phyloP scores from a whole-genome alignment of 2,113 vertebrate species.

The Indicator maculatus region DNA sequence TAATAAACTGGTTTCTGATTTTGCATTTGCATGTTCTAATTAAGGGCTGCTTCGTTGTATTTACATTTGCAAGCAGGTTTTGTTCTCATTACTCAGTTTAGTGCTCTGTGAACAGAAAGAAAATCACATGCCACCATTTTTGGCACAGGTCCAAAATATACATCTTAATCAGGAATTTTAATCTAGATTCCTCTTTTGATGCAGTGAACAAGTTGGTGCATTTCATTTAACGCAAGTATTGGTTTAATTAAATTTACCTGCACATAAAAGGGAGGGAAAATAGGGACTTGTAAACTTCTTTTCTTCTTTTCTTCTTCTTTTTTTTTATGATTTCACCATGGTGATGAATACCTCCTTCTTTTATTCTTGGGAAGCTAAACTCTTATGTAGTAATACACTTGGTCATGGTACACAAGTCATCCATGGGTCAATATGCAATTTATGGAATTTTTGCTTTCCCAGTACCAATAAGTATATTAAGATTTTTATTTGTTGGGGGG shows the following conservation, averaged over 20 bases:
- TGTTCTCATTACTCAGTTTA: background rate
- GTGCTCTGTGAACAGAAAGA: background rate
- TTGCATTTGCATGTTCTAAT: conserved; percentile 42
- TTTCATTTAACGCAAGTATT: background rate
- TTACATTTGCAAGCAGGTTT: conserved; percentile 8
- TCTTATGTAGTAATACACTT: background rate
- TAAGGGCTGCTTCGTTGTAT: conserved; percentile 9
- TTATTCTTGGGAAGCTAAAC: background rate
- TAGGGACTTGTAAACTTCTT: background rate
- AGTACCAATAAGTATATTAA: background rate
- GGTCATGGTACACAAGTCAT: background rate
- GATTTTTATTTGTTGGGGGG: background rate
- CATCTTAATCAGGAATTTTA: background rate
- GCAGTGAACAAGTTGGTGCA: background rate
- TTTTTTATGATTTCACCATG: background rate
- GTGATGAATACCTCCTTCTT: background rate
- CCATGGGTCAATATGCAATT: accelerated
- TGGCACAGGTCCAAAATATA: background rate
- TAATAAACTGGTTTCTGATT: conserved; percentile 33
- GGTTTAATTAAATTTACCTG: background rate
- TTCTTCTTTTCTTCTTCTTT: background rate
- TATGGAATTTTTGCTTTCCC: background rate
- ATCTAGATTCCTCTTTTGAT: background rate
- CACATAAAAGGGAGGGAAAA: background rate
- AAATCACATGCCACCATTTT: background rate